phyloP scores from a whole-genome alignment of 1,140 invertebrate species.

The Drosophila nebulosa region DNA sequence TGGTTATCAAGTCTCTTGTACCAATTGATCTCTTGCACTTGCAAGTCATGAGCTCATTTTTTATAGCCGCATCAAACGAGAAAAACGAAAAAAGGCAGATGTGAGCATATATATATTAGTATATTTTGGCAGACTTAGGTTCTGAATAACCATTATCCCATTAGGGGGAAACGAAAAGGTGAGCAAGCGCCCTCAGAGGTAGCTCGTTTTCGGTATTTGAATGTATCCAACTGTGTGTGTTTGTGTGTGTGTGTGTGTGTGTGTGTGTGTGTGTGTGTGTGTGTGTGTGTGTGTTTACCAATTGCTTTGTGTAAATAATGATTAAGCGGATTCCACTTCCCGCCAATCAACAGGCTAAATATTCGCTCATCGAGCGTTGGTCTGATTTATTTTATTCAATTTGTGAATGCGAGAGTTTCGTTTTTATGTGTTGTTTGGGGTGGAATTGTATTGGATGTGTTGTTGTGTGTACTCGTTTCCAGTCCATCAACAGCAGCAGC shows the following conservation, averaged over 20 bases:
- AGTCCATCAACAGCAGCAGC: conserved; percentile 10
- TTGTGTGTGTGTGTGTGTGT: conserved; percentile 14
- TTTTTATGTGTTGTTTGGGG: conserved; percentile 15
- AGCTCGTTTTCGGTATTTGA: not conserved
- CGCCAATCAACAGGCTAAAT: conserved; percentile 20
- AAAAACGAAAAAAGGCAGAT: not conserved
- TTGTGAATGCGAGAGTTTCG: conserved; percentile 25
- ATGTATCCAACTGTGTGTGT: conserved; percentile 35
- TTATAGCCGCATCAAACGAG: not conserved
- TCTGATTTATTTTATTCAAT: conserved; percentile 58
- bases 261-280: conserved; percentile 19
- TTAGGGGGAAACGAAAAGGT: not conserved
- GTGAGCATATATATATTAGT: not conserved
- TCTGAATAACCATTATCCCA: not conserved
- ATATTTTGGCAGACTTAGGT: not conserved
- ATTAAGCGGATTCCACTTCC: conserved; percentile 16
- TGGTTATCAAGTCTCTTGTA: conserved; percentile 43
- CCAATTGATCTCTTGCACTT: conserved; percentile 63
- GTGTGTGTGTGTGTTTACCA: conserved; percentile 11
- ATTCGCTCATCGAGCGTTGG: conserved; percentile 46
- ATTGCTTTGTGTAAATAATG: conserved; percentile 11
- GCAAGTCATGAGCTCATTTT: conserved; percentile 22
- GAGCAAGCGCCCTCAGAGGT: not conserved
- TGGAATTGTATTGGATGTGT: conserved; percentile 21
- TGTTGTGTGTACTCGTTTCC: conserved; percentile 46